Percentiles rank a stretch among this genome's conserved stretches.
phyloP scores from a whole-genome alignment of 2,888 invertebrate species.

The Yponomeuta sedellus region DNA sequence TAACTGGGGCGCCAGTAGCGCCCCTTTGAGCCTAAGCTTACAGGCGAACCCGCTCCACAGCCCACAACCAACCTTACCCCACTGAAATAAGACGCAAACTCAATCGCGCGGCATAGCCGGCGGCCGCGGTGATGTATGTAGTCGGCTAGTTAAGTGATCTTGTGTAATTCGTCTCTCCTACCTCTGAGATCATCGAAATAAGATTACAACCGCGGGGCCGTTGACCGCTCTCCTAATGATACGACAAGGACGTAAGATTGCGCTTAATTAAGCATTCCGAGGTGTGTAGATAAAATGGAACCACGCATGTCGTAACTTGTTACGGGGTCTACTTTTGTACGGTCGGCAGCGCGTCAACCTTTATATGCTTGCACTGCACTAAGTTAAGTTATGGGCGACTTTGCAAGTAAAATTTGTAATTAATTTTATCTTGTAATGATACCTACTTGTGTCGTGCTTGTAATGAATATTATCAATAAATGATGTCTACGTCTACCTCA shows the following conservation, averaged over 20 bases:
- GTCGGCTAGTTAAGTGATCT: slow-evolving; percentile 10
- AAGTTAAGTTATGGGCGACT: too few species aligned
- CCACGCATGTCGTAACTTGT: neutral
- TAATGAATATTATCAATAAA: too few species aligned
- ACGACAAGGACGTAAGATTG: slow-evolving; percentile 12
- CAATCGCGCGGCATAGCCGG: neutral
- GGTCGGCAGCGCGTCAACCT: too few species aligned
- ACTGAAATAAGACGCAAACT: neutral
- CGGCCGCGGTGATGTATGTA: neutral
- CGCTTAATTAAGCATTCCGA: neutral
- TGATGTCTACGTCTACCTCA: too few species aligned
- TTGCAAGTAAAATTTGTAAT: too few species aligned
- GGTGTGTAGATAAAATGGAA: slow-evolving; percentile 1
- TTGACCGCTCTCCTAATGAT: slow-evolving; percentile 12
- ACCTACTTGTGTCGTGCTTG: too few species aligned
- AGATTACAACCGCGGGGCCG: slow-evolving; percentile 8
- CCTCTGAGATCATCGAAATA: slow-evolving; percentile 12
- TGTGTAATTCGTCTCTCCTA: slow-evolving; percentile 14
- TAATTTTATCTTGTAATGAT: too few species aligned
- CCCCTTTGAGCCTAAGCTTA: slow-evolving; percentile 11
- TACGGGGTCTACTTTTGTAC: neutral
- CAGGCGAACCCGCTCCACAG: neutral
- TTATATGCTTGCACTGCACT: too few species aligned
- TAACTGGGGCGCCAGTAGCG: slow-evolving; percentile 42
- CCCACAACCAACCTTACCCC: neutral